Percentiles rank a stretch among this genome's conserved stretches.
Conservation (phyloP, 2,797 vertebrate species). For the Rhinella marina region DNA sequence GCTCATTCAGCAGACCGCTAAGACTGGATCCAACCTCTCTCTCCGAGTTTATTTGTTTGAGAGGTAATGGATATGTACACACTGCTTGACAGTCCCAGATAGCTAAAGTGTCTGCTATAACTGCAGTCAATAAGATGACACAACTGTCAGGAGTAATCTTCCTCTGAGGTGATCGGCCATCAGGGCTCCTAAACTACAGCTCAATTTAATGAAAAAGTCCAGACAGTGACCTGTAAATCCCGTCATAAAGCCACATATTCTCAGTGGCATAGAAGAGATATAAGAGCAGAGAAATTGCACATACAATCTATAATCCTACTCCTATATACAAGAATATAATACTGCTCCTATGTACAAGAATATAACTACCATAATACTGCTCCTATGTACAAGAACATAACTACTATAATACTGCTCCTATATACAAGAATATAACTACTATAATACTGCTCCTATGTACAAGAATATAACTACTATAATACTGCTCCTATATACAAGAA, state of each 20-base stretch:
- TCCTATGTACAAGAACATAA: neutral
- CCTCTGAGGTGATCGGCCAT: neutral
- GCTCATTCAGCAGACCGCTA: neutral
- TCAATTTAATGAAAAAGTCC: neutral
- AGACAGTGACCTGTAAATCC: neutral
- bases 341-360: neutral
- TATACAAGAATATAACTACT: neutral
- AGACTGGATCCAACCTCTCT: neutral
- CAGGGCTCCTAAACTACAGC: neutral
- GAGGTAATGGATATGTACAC: slow-evolving; percentile 26
- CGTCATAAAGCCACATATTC: neutral
- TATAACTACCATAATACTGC: neutral
- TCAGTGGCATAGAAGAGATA: too few relatives aligned
- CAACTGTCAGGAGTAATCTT: slow-evolving; percentile 26
- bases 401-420: neutral
- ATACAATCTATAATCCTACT: neutral
- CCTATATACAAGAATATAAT: neutral
- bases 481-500: neutral
- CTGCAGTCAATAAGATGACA: neutral
- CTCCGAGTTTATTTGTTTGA: neutral
- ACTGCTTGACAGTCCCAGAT: neutral
- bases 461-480: neutral
- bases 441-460: neutral
- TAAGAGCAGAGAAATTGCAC: neutral
- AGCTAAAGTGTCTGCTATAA: neutral